These are phyloP conservation scores for Cosmia trapezina DNA, from an alignment of 2,888 invertebrate species.

Conservation along the genomic window DNA sequence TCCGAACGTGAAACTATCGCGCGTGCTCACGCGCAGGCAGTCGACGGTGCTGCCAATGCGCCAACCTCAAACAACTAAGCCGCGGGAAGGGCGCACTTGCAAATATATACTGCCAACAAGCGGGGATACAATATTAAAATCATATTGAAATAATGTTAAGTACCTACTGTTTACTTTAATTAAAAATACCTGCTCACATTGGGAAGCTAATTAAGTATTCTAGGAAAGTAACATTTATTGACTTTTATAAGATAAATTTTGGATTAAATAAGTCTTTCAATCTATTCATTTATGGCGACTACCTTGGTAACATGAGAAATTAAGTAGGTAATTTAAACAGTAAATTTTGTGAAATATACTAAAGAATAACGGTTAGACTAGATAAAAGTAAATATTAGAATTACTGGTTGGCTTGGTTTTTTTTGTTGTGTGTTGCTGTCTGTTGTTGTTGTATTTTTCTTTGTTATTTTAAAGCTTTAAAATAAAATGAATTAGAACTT, in stretches of 20 bases:
- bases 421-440: too few relatives aligned
- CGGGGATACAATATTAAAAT: conserved; percentile 69
- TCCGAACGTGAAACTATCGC: conserved; percentile 49
- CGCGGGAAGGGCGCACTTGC: conserved; percentile 74
- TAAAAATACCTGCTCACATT: background rate
- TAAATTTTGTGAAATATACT: background rate
- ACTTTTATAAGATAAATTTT: background rate
- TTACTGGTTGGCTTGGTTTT: background rate
- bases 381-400: background rate
- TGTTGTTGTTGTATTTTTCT: too few relatives aligned
- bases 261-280: background rate
- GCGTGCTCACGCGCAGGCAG: conserved; percentile 70
- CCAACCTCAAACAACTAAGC: conserved; percentile 73
- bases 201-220: background rate
- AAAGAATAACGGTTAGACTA: too few relatives aligned
- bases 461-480: background rate
- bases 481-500: background rate
- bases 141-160: conserved; percentile 25
- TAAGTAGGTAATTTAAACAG: background rate
- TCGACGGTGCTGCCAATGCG: conserved; percentile 63
- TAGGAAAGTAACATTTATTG: background rate
- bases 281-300: too few relatives aligned
- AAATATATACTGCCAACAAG: conserved; percentile 73
- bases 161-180: background rate
- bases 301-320: background rate